A percentile compares a stretch with the other conserved stretches of the same genome.
phyloP scores from a whole-genome alignment of 1,140 invertebrate genomes.

The Solen grandis region DNA sequence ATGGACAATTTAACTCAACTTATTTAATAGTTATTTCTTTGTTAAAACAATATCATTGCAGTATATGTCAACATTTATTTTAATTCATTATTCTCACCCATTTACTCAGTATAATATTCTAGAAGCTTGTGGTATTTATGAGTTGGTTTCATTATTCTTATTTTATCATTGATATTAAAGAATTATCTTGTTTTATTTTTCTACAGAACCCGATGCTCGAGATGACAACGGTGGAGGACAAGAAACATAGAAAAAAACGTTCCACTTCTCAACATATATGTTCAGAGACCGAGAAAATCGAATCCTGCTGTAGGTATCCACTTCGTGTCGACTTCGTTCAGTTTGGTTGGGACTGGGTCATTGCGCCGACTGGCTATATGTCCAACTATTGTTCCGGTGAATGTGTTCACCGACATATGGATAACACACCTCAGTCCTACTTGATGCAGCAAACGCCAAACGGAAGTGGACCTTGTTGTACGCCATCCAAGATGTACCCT shows the following conservation, averaged over 20 bases:
- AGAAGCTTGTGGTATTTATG: too few species aligned
- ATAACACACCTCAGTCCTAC: conserved; percentile 92
- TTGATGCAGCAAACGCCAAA: conserved; percentile 91
- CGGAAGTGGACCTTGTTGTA: conserved; percentile 90
- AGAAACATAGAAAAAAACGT: conserved; percentile 82
- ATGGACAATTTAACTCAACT: too few species aligned
- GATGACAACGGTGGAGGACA: conserved; percentile 87
- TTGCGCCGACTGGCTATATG: conserved; percentile 85
- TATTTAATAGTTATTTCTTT: too few species aligned
- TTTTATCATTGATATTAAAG: too few species aligned
- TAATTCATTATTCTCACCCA: too few species aligned
- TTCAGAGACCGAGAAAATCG: conserved; percentile 60
- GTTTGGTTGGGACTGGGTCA: conserved; percentile 96
- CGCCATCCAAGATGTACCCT: conserved; percentile 94
- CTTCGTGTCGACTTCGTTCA: conserved; percentile 95
- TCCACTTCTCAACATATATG: conserved; percentile 56
- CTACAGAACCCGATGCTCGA: conserved; percentile 88
- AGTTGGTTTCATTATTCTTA: too few species aligned
- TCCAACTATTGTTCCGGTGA: conserved; percentile 73
- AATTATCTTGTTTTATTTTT: too few species aligned
- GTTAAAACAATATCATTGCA: too few species aligned
- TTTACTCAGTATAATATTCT: too few species aligned
- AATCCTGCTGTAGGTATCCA: conserved; percentile 91
- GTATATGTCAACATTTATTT: too few species aligned
- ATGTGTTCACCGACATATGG: conserved; percentile 65